Evolutionary conservation across 2,888 invertebrate species (phyloP), one percentile per base, ranked within the genome.

Genomic region (Subacronicta megacephala): DNA sequence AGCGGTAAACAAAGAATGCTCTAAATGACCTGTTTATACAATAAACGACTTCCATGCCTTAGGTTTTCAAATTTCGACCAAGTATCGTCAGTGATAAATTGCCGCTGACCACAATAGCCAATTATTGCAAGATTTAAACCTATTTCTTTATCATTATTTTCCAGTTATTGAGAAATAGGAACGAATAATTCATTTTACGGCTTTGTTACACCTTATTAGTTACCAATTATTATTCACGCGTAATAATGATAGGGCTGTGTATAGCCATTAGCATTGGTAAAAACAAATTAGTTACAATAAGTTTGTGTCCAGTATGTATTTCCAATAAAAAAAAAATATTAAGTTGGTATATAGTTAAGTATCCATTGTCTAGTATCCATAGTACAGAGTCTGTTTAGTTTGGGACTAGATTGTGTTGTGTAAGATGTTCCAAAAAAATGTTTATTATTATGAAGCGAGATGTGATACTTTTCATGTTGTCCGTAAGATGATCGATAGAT

Each of bases 91-190:
- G 52, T 69, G 58, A 29, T 49, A 44, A 45, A 29, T 29, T 37
- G 12, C 17, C 51, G 0, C 15, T 26, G 38, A 44, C 35, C 43
- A 71, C 62, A 67, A 62, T 71, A 46, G 56, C 33, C 55, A 49
- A 71, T 70, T 60, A 64, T 23, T 31, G 50, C 47, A 61, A 68
- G 49, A 68, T 64, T 77, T 73, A 73, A 63, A 31, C 31, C 31
- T 31, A 55, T 51, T 58, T 60, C 33, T 62, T 45, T 49, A 3
- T 41, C 41, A 50, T 57, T 49, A 1, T 35, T 55, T 60, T 60
- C 54, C 52, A 50, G 42, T 56, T 60, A 62, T 58, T 40, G 36
- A 47, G 62, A 66, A 76, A 74, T 66, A 58, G 35, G 70, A 67
- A 62, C 62, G 45, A 50, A 51, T 70, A 55, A 69, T 72, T 61